A percentile compares a stretch with the other conserved stretches of the same genome.
Evolutionary conservation across 1,140 invertebrate species (phyloP).

Genomic region (Mycetomoellerius zeteki): DNA sequence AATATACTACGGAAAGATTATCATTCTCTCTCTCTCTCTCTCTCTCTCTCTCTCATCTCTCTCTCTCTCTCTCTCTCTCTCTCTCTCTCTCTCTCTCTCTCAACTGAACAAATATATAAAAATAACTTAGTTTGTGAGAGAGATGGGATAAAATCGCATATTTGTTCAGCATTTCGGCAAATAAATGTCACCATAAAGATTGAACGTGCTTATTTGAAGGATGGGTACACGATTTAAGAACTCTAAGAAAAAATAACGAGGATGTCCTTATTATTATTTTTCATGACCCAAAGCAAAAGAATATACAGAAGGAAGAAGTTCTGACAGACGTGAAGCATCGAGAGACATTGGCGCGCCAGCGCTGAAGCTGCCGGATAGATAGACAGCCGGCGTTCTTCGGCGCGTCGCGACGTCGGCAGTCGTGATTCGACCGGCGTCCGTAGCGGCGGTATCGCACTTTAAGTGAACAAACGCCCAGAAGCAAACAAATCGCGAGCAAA

Average conservation of each 20-base stretch:
- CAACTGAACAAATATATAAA: slow-evolving; percentile 23
- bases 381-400: slow-evolving; percentile 40
- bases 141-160: neutral
- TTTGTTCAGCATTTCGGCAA: neutral
- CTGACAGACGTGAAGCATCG: too few species aligned
- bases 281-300: neutral
- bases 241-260: neutral
- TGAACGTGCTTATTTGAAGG: neutral
- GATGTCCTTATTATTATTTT: neutral
- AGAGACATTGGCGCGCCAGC: slow-evolving; percentile 1
- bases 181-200: slow-evolving; percentile 20
- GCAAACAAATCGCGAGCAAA: slow-evolving; percentile 19
- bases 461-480: neutral
- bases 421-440: slow-evolving; percentile 66
- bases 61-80: too few species aligned
- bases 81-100: too few species aligned
- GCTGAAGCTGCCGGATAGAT: slow-evolving; percentile 50
- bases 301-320: neutral
- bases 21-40: too few species aligned
- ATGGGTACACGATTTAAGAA: neutral
- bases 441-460: slow-evolving; percentile 38
- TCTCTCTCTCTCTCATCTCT: too few species aligned
- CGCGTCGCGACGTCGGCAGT: slow-evolving; percentile 65
- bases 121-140: neutral
- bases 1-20: too few species aligned